phyloP scores from a whole-genome alignment of 1,140 invertebrate species.

The Anadara kagoshimensis region DNA sequence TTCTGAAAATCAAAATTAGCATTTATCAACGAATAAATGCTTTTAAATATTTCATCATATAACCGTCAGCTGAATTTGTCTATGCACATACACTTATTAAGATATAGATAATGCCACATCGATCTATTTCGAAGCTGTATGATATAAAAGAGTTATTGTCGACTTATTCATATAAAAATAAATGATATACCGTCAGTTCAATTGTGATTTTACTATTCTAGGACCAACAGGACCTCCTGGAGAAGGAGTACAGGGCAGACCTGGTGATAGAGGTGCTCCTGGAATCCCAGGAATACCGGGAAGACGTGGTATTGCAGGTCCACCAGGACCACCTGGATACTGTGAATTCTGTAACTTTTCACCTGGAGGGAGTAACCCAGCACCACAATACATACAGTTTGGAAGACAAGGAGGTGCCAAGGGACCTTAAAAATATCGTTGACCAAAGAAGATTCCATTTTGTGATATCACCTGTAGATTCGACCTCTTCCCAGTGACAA shows the following conservation, averaged over 20 bases:
- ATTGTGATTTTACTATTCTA: slow-evolving; percentile 33
- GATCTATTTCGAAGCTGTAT: too few species aligned
- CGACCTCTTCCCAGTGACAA: neutral
- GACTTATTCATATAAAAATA: too few species aligned
- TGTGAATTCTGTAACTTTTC: slow-evolving; percentile 61
- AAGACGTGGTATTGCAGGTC: slow-evolving; percentile 58
- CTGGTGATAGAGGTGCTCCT: slow-evolving; percentile 59
- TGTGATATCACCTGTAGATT: slow-evolving; percentile 42
- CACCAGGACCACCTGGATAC: slow-evolving; percentile 62
- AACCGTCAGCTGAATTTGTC: too few species aligned
- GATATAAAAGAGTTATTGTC: too few species aligned
- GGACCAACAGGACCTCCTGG: slow-evolving; percentile 64
- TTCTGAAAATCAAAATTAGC: too few species aligned
- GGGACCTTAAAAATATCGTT: slow-evolving; percentile 47
- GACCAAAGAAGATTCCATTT: slow-evolving; percentile 21
- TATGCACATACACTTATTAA: too few species aligned
- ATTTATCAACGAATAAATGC: too few species aligned
- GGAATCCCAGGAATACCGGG: slow-evolving; percentile 60
- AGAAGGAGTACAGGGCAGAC: slow-evolving; percentile 55
- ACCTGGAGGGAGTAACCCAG: slow-evolving; percentile 40
- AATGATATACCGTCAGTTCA: neutral
- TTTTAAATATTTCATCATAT: too few species aligned
- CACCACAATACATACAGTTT: slow-evolving; percentile 48
- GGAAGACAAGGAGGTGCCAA: slow-evolving; percentile 45
- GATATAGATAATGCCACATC: too few species aligned